Percentiles rank a stretch among this genome's conserved stretches.
Conservation (phyloP, 1,140 invertebrate species). For the Wasmannia auropunctata region DNA sequence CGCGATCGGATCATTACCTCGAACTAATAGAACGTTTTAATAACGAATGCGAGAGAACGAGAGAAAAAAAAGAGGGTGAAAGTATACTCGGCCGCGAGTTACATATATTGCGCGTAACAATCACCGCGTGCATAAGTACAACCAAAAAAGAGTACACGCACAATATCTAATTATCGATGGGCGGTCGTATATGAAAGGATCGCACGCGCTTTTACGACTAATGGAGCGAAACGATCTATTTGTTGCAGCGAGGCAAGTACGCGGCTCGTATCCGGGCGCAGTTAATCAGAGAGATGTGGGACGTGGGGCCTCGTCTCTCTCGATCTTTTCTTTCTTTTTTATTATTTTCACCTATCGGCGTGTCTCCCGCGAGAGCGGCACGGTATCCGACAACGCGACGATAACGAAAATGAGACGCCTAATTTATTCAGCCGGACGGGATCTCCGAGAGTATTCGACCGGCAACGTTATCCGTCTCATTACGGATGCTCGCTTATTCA, state of each 20-base stretch:
- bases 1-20: slow-evolving; percentile 27
- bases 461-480: slow-evolving; percentile 37
- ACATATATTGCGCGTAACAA: slow-evolving; percentile 6
- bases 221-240: slow-evolving; percentile 66
- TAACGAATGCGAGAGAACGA: neutral
- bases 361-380: neutral
- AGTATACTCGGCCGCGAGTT: neutral
- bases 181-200: slow-evolving; percentile 48
- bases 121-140: neutral
- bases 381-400: slow-evolving; percentile 18
- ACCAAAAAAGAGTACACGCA: neutral
- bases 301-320: neutral
- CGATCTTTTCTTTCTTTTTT: neutral
- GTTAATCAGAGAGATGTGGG: neutral
- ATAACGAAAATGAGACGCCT: slow-evolving; percentile 47
- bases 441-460: neutral
- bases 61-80: neutral
- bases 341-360: neutral
- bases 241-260: neutral
- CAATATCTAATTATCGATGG: slow-evolving; percentile 53
- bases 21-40: slow-evolving; percentile 44
- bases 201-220: slow-evolving; percentile 61
- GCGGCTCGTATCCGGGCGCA: slow-evolving; percentile 26
- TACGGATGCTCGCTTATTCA: slow-evolving; percentile 33
- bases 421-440: slow-evolving; percentile 27